Base-by-base conservation (phyloP, 2,797 vertebrate species). In the Xenopus petersii region DNA sequence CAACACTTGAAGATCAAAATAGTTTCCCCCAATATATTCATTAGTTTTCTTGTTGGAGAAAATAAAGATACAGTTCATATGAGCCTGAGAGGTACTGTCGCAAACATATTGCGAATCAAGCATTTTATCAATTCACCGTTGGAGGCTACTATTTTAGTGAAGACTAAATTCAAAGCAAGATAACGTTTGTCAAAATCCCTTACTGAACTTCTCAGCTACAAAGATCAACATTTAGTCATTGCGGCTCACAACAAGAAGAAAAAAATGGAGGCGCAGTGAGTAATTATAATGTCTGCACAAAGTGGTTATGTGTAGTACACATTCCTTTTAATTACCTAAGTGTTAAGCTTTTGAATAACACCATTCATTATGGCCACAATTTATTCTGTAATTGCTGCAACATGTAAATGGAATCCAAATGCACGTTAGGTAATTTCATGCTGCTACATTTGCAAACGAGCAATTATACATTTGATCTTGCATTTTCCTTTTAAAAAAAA, bases 301-400 rank as follows among this genome's bases (percentile, higher is more conserved):
- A 64, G 66, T 74, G 66, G 71, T 79, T 79, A 74, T 74, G 69
- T 66, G 68, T 74, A 26, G 67, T 64, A 59, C 67, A 74, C 76
- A 74, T 79, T 79, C 76, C 76, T 66, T 74, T 79, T 79, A 79
- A 79, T 79, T 79, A 70, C 67, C 71, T 64, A 68, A 74, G 61
- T 74, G 76, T 79, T 79, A 79, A 79, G 77, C 77, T 79, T 79
- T 66, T 79, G 77, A 79, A 79, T 74, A 79, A 79, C 77, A 79
- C 77, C 77, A 74, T 79, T 77, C 74, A 73, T 71, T 80, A 74
- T n/a, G 51, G 74, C 73, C 24, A 55, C 63, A 77, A 64, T 74
- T 63, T 75, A 66, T 63, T 63, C 68, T 77, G 75, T 74, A 77
- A 74, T 71, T 77, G 75, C 71, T 77, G 70, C 71, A 67, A 67